Base-by-base conservation (phyloP, 2,888 invertebrate genomes). In the Cenopis cana region DNA sequence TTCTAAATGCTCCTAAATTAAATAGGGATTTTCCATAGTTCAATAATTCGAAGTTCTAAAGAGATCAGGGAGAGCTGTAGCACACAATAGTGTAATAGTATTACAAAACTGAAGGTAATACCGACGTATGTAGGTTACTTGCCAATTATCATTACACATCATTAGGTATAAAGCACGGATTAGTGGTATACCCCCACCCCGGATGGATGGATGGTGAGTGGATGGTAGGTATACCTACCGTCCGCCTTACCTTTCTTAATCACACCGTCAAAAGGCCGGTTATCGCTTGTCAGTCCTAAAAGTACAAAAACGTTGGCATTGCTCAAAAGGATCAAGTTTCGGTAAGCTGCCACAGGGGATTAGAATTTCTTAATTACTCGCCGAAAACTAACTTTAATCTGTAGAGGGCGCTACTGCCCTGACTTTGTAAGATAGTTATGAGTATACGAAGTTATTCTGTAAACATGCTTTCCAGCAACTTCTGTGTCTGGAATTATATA, bases 281-380 rank as follows among this genome's bases (percentile, higher is more conserved):
- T 20, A 59, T 59, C 18, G 14, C 17, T 49, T 49, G 29, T 12
- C 33, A 60, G 12, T 60, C 17, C 46, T 24, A 24, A 1, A 4
- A 24, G 24, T 18, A 38, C 9, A 29, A 24, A 52, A 11, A 14
- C 20, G 18, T 36, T 20, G 36, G 36, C 29, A 20, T 14, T 12
- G 20, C 65, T 73, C 69, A 69, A 73, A 68, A 65, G 61, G 69
- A 69, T 69, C 69, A 59, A 68, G 69, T 65, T 65, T 69, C 59
- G 61, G 73, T 62, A 57, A 36, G 41, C 66, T 73, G 67, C 73
- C 73, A 73, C 46, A 50, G 50, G 29, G 66, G 73, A 73, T 73
- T 70, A 69, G 67, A 70, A 66, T 56, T 68, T 20, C 24, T 55
- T 60, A 60, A 71, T 71, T 71, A 67, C 33, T 24, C 36, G 54